Percentiles rank a stretch among this genome's conserved stretches.
phyloP scores from a whole-genome alignment of 30 jellyfish, hydroid and myxozoan species.

The Turritopsis dohrnii region DNA sequence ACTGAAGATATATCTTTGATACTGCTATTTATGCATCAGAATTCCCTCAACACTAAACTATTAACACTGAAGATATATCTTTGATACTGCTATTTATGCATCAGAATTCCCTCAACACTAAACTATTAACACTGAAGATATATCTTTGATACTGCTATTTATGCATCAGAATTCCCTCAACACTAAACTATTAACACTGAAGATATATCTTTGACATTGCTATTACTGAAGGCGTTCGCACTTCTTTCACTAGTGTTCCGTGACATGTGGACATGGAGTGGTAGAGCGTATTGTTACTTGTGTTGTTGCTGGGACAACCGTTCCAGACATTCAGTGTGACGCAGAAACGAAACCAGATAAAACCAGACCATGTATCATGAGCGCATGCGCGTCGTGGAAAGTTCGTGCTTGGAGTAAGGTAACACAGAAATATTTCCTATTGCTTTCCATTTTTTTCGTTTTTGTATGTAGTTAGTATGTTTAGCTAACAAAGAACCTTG shows the following conservation, averaged over 20 bases:
- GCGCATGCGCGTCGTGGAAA: conserved; percentile 92
- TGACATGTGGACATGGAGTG: conserved; percentile 78
- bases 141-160: too few species aligned
- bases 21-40: too few species aligned
- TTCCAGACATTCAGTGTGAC: conserved; percentile 42
- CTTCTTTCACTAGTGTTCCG: conserved; percentile 64
- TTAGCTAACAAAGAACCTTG: neutral
- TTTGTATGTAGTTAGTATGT: neutral
- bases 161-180: too few species aligned
- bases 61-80: too few species aligned
- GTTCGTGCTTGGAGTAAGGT: conserved; percentile 61
- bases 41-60: too few species aligned
- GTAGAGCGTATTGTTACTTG: conserved; percentile 76
- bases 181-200: too few species aligned
- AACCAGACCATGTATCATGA: conserved; percentile 61
- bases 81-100: too few species aligned
- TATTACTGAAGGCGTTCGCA: neutral
- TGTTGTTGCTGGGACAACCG: conserved; percentile 51
- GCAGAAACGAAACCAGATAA: conserved; percentile 45
- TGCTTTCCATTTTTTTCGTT: neutral
- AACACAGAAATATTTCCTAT: too few species aligned
- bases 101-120: too few species aligned
- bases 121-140: too few species aligned
- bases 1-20: too few species aligned
- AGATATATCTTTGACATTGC: too few species aligned